Base-by-base conservation (phyloP, 2,113 vertebrate genomes). In the Saccopteryx bilineata region DNA sequence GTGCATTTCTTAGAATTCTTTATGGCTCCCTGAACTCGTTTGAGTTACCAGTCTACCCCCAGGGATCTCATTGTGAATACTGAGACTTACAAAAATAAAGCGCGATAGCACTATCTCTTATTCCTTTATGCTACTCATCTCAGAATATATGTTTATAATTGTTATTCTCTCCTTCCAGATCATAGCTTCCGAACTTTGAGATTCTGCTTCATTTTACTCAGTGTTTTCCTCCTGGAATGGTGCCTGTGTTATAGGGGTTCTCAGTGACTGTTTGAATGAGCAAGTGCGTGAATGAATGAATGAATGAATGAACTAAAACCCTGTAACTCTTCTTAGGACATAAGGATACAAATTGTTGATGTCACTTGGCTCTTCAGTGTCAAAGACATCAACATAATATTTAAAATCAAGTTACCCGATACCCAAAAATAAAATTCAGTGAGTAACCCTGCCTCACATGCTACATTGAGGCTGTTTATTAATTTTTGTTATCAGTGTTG, bases 61-160 rank as follows among this genome's bases (percentile, higher is more conserved):
- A 39, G 21, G 21, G 5, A 82, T 46, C 65, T 90, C 39, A 52
- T 72, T 71, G 28, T 88, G 39, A 88, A 18, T 50, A 61, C 39
- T 48, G 46, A 96, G 48, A 85, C 78, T 90, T 84, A 69, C 56
- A 85, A 94, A 92, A 95, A 76, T 71, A 82, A 82, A 26, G 3
- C 50, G 69, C 65, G 39, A 21, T 8, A 65, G 7, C 5, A 31
- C 46, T 15, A 2, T 63, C 86, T 79, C 9, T 66, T 69, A 93
- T 61, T 94, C n/a, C 66, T 79, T 90, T 18, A 19, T 33, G 61
- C 60, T 7, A 65, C 21, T 60, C 58, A 58, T 13, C 11, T 78
- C 23, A 84, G 33, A 50, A 74, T 31, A 48, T 50, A 7, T 2
- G 33, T 24, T 74, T 61, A 82, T 28, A 2, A 54, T 28, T 74